A percentile compares a stretch with the other conserved stretches of the same genome.
These are phyloP conservation scores for Bergia puertoricense DNA, from an alignment of 92 coral and sea anemone genomes.

Conservation along the genomic window DNA sequence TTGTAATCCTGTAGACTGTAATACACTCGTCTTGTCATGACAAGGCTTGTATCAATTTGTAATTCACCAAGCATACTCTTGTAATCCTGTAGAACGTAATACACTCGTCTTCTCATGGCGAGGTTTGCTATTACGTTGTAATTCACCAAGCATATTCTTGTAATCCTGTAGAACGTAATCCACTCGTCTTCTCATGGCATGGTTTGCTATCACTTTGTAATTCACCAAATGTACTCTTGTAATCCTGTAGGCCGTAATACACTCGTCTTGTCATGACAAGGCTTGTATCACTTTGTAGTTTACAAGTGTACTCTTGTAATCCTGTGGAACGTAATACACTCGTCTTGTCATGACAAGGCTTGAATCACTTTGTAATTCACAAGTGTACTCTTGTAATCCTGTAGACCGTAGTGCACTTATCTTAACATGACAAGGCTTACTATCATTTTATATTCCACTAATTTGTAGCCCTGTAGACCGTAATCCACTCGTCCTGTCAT, in stretches of 20 bases:
- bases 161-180: not conserved
- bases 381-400: not conserved
- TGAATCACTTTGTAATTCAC: not conserved
- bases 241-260: not conserved
- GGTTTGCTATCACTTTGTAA: not conserved
- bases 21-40: not conserved
- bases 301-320: too few relatives aligned
- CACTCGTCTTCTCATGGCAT: too few relatives aligned
- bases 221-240: not conserved
- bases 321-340: too few relatives aligned
- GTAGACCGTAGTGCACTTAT: too few relatives aligned
- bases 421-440: too few relatives aligned
- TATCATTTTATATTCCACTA: too few relatives aligned
- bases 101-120: too few relatives aligned
- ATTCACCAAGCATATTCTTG: not conserved
- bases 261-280: not conserved
- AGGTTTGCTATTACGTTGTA: not conserved
- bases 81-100: too few relatives aligned
- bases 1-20: not conserved
- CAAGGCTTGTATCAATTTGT: not conserved
- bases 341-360: too few relatives aligned
- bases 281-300: not conserved
- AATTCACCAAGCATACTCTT: too few relatives aligned
- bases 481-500: too few relatives aligned
- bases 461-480: too few relatives aligned